These are phyloP conservation scores for Florisuga fusca DNA, from an alignment of 2,797 vertebrate species.

Conservation along the genomic window DNA sequence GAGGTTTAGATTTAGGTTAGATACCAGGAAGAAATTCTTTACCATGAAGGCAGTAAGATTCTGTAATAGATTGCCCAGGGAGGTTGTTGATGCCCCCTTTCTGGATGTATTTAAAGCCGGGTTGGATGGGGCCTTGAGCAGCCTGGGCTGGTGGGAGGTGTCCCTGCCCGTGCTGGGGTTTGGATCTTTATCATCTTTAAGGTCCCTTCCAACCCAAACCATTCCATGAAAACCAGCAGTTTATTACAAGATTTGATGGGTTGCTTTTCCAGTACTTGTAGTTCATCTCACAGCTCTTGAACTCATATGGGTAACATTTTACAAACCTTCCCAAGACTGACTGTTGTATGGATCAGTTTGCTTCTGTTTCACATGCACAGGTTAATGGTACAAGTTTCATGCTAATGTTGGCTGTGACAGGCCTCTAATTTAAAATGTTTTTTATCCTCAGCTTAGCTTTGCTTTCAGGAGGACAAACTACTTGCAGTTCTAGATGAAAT, in stretches of 20 bases:
- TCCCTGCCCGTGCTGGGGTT: too few relatives aligned
- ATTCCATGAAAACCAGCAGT: neutral
- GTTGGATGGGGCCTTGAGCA: too few relatives aligned
- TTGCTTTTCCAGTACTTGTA: neutral
- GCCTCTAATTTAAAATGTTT: neutral
- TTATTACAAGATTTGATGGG: accelerated
- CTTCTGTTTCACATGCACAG: neutral
- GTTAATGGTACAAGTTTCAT: neutral
- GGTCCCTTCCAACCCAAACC: too few relatives aligned
- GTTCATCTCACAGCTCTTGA: neutral
- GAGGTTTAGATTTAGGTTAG: too few relatives aligned
- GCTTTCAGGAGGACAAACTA: neutral
- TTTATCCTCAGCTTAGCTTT: neutral
- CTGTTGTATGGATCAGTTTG: neutral
- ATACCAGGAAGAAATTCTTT: too few relatives aligned
- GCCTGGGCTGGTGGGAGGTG: too few relatives aligned
- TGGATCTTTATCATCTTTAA: too few relatives aligned
- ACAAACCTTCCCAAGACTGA: neutral
- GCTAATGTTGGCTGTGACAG: neutral
- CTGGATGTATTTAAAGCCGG: too few relatives aligned
- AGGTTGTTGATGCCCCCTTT: too few relatives aligned
- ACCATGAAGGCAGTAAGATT: too few relatives aligned
- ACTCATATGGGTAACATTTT: neutral
- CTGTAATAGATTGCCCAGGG: too few relatives aligned
- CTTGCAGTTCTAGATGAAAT: neutral